Conservation (phyloP, 2,888 invertebrate species). For the Steinernema hermaphroditum region DNA sequence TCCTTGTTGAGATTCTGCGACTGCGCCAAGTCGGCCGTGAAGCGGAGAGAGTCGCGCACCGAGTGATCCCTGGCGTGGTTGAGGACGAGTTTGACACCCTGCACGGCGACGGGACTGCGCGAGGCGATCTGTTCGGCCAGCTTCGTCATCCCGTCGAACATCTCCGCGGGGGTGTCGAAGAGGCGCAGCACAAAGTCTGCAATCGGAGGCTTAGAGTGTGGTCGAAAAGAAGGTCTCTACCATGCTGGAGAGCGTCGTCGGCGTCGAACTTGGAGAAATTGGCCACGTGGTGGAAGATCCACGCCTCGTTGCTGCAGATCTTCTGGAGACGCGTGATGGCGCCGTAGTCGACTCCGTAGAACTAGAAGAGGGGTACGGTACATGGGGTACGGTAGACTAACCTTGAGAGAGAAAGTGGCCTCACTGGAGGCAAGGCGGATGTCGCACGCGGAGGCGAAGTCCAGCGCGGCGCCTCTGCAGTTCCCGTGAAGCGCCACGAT, state of each 20-base stretch:
- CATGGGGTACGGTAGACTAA: not conserved
- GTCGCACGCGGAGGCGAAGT: not conserved
- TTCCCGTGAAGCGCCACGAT: slow-evolving; percentile 5
- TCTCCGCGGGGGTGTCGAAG: not conserved
- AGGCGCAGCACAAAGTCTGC: not conserved
- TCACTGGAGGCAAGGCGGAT: not conserved
- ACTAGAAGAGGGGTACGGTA: not conserved
- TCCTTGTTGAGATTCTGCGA: not conserved
- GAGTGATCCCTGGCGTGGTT: not conserved
- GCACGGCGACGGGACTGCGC: slow-evolving; percentile 5
- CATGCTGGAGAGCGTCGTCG: not conserved
- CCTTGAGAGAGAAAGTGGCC: not conserved
- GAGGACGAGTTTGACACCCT: not conserved
- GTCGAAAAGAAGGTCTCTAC: not conserved
- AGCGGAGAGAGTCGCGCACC: not conserved
- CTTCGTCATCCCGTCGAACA: not conserved
- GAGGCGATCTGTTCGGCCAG: not conserved
- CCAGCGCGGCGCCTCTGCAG: not conserved
- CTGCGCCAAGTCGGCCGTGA: not conserved
- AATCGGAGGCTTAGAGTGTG: not conserved
- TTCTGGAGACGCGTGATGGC: not conserved
- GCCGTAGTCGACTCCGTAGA: slow-evolving; percentile 11
- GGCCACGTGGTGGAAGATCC: slow-evolving; percentile 5
- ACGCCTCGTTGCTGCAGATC: not conserved
- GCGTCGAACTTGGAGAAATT: not conserved